Evolutionary conservation across 2,113 vertebrate species (phyloP).

Genomic region (Turnix velox): DNA sequence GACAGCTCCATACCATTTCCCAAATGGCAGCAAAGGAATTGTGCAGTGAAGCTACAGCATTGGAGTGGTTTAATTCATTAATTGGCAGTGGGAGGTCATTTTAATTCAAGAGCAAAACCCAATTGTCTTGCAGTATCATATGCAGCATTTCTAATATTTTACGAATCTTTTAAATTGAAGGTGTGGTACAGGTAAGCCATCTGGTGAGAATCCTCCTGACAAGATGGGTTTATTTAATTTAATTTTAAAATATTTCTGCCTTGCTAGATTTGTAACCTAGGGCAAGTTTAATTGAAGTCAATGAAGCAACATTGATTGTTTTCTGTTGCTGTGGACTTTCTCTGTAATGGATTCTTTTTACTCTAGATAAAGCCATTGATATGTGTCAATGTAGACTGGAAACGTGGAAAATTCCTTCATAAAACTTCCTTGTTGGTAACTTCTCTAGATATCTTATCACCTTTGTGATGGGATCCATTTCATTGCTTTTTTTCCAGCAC

Average conservation of each 20-base stretch:
- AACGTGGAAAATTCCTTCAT: neutral
- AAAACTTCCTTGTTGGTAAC: neutral
- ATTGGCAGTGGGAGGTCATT: neutral
- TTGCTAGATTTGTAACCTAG: constrained; percentile 73
- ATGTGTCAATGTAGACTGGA: neutral
- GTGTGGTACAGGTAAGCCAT: constrained; percentile 30
- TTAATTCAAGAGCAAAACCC: constrained; percentile 14
- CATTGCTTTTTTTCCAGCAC: neutral
- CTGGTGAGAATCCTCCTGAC: constrained; percentile 62
- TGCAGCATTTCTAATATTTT: constrained; percentile 29
- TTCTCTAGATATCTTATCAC: neutral
- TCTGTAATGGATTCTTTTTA: constrained; percentile 53
- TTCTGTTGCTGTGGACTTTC: constrained; percentile 70
- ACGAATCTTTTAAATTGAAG: constrained; percentile 55
- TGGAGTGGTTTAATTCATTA: neutral
- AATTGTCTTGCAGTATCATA: neutral
- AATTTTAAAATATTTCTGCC: constrained; percentile 60
- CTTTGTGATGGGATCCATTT: neutral
- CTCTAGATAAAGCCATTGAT: constrained; percentile 49
- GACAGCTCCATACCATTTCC: neutral
- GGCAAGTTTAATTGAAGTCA: constrained; percentile 80
- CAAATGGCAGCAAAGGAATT: neutral
- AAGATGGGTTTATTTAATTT: constrained; percentile 49
- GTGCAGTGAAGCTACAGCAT: neutral
- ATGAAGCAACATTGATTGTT: constrained; percentile 77